These are phyloP conservation scores for Fregata magnificens DNA, from an alignment of 2,113 vertebrate species.

Conservation along the genomic window DNA sequence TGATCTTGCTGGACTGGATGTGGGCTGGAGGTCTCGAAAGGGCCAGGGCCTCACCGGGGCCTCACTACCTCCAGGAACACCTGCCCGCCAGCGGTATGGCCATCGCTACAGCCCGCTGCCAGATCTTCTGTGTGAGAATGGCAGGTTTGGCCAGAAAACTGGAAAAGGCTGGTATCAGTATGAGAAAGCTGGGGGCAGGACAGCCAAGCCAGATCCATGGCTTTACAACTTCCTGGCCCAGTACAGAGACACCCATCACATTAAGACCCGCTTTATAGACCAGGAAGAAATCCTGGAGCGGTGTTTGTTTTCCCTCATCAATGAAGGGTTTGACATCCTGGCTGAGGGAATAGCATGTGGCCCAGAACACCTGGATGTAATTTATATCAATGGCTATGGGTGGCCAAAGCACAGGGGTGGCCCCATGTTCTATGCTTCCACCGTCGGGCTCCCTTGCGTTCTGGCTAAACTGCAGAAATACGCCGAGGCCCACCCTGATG, in stretches of 20 bases:
- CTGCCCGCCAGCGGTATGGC: slow-evolving; percentile 67
- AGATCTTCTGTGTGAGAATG: slow-evolving; percentile 86
- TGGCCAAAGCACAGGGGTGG: slow-evolving; percentile 89
- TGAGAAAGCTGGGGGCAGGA: slow-evolving; percentile 76
- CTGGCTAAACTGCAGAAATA: slow-evolving; percentile 83
- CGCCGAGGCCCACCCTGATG: slow-evolving; percentile 77
- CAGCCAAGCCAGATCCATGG: slow-evolving; percentile 81
- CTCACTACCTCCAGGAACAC: slow-evolving; percentile 35
- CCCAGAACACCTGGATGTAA: slow-evolving; percentile 88
- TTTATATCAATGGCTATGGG: slow-evolving; percentile 88
- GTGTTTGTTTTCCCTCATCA: slow-evolving; percentile 85
- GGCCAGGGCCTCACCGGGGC: slow-evolving; percentile 73
- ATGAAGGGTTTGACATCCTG: slow-evolving; percentile 88
- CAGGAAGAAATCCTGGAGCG: slow-evolving; percentile 88
- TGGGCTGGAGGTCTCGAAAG: slow-evolving; percentile 85
- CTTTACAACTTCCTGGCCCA: slow-evolving; percentile 77
- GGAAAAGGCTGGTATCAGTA: slow-evolving; percentile 91
- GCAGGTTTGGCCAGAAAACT: slow-evolving; percentile 87
- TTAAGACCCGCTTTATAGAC: slow-evolving; percentile 72
- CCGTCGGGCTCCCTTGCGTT: slow-evolving; percentile 79
- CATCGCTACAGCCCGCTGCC: slow-evolving; percentile 85
- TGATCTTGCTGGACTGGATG: slow-evolving; percentile 89
- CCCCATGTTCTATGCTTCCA: slow-evolving; percentile 89
- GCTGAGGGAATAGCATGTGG: slow-evolving; percentile 82
- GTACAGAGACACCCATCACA: slow-evolving; percentile 77